Conservation (phyloP, 1,140 invertebrate genomes). For the Apocrypta bakeri region DNA sequence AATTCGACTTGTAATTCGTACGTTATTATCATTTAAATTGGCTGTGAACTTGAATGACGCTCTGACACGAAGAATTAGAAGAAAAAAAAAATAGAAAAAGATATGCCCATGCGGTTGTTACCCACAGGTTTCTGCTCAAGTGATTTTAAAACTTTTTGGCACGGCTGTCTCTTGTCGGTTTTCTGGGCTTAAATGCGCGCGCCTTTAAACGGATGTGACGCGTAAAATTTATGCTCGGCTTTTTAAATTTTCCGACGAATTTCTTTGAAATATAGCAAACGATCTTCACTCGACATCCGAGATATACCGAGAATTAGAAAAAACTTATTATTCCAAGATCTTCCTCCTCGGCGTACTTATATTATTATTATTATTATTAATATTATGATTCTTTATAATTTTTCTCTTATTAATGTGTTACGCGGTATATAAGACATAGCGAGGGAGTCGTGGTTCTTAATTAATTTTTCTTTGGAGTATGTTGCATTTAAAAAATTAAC, state of each 20-base stretch:
- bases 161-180: conserved; percentile 26
- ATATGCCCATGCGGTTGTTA: conserved; percentile 25
- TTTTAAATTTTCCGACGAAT: conserved; percentile 46
- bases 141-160: conserved; percentile 50
- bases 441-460: not conserved
- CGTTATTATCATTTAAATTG: too few relatives aligned
- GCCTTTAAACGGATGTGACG: conserved; percentile 41
- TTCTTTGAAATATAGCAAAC: conserved; percentile 41
- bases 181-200: conserved; percentile 23
- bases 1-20: too few relatives aligned
- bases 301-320: not conserved
- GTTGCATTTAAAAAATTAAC: not conserved
- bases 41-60: too few relatives aligned
- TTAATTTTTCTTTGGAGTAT: conserved; percentile 30
- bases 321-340: not conserved
- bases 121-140: conserved; percentile 32
- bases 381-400: too few relatives aligned
- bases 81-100: not conserved
- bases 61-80: not conserved
- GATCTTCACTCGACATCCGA: not conserved
- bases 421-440: too few relatives aligned
- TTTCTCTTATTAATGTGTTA: too few relatives aligned
- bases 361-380: too few relatives aligned
- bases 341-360: too few relatives aligned
- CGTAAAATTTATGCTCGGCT: conserved; percentile 39